Conservation (phyloP, 2,113 vertebrate genomes). For the Symphodus melops region DNA sequence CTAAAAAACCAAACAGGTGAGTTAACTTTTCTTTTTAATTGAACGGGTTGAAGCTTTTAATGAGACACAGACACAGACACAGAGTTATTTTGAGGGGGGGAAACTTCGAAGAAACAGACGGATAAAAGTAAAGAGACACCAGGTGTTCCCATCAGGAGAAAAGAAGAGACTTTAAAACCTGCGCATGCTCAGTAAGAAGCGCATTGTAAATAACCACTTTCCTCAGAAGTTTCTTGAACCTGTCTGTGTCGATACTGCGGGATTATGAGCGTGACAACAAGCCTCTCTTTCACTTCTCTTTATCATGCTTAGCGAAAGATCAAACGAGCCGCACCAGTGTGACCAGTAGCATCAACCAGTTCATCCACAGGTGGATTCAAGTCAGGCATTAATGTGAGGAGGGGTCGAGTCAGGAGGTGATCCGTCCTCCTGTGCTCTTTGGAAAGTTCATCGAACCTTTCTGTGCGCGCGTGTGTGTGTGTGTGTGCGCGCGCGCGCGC, state of each 20-base stretch:
- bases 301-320: neutral
- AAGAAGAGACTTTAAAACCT: conserved; percentile 6
- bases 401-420: neutral
- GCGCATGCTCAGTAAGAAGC: conserved; percentile 16
- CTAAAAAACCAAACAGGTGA: conserved; percentile 64
- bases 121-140: neutral
- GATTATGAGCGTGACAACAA: neutral
- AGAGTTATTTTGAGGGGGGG: no score
- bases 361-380: neutral
- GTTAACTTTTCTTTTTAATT: neutral
- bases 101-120: neutral
- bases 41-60: no score
- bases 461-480: neutral
- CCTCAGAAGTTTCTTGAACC: neutral
- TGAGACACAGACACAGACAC: neutral
- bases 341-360: neutral
- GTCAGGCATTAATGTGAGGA: neutral
- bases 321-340: neutral
- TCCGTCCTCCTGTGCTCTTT: no score
- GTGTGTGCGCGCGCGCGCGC: no score
- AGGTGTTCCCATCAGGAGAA: conserved; percentile 27
- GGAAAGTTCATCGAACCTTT: no score
- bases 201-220: no score
- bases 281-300: neutral
- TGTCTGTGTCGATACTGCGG: neutral